Percentiles rank a stretch among this genome's conserved stretches.
These are phyloP conservation scores for Gadus chalcogrammus DNA, from an alignment of 2,113 vertebrate genomes.

Conservation along the genomic window DNA sequence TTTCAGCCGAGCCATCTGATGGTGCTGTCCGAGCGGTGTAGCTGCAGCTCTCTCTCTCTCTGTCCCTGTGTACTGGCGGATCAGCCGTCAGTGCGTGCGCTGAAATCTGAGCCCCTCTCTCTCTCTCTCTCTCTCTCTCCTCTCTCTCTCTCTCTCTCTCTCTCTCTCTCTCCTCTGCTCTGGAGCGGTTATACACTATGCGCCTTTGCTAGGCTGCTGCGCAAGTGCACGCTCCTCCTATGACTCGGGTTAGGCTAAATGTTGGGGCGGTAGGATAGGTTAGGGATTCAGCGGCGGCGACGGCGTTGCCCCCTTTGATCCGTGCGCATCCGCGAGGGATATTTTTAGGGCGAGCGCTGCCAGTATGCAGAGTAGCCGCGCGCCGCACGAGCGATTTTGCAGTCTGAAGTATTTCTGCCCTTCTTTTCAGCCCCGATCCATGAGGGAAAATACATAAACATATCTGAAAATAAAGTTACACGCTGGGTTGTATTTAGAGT, in stretches of 20 bases:
- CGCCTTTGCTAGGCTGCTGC: constrained; percentile 36
- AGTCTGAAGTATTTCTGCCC: no score
- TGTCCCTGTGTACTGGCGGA: constrained; percentile 13
- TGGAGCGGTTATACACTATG: neutral
- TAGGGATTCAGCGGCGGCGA: constrained; percentile 50
- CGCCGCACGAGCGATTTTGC: neutral
- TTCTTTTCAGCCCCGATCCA: no score
- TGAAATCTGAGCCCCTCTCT: constrained; percentile 58
- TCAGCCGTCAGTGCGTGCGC: constrained; percentile 43
- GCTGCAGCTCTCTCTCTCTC: no score
- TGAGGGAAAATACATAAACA: no score
- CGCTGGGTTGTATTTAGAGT: no score
- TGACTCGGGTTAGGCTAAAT: constrained; percentile 59
- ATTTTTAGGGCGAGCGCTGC: constrained; percentile 68
- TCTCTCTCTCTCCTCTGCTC: no score
- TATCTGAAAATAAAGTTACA: no score
- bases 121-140: neutral
- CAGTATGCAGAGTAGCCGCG: constrained; percentile 28
- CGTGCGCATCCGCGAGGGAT: constrained; percentile 45
- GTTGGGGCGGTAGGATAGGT: constrained; percentile 45
- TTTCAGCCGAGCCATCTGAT: no score
- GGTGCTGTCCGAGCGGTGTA: no score
- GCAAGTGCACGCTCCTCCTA: constrained; percentile 63
- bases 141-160: no score
- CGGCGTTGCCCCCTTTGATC: constrained; percentile 60